phyloP scores from a whole-genome alignment of 2,797 vertebrate genomes.

The Paguma larvata region DNA sequence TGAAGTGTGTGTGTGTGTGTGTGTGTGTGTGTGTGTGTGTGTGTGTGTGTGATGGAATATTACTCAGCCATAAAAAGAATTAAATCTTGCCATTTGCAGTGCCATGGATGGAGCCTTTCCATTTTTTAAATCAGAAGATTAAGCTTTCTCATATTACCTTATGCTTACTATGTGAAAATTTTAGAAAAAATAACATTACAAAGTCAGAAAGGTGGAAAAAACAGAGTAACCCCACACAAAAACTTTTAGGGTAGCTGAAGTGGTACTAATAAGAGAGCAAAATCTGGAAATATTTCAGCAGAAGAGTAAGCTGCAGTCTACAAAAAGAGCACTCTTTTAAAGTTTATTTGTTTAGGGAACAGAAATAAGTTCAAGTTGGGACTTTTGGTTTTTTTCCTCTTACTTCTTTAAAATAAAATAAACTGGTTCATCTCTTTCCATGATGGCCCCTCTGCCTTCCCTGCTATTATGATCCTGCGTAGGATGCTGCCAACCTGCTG shows the following conservation, averaged over 20 bases:
- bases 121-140: slow-evolving; percentile 17
- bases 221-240: not conserved
- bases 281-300: not conserved
- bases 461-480: not conserved
- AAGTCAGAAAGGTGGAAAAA: not conserved
- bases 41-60: too few relatives aligned
- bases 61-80: not conserved
- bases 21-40: too few relatives aligned
- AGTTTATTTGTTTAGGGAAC: not conserved
- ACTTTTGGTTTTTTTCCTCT: not conserved
- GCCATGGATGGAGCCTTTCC: not conserved
- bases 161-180: not conserved
- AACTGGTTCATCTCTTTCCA: not conserved
- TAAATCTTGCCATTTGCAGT: not conserved
- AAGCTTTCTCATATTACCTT: not conserved
- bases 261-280: not conserved
- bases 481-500: not conserved
- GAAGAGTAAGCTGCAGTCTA: not conserved
- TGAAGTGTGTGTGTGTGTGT: too few relatives aligned
- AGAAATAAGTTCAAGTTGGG: not conserved
- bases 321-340: not conserved
- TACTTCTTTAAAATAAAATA: not conserved
- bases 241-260: not conserved
- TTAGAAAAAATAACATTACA: not conserved
- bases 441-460: not conserved